Percentiles rank a stretch among this genome's conserved stretches.
Evolutionary conservation across 1,140 invertebrate species (phyloP).

Genomic region (Teleogryllus occipitalis): DNA sequence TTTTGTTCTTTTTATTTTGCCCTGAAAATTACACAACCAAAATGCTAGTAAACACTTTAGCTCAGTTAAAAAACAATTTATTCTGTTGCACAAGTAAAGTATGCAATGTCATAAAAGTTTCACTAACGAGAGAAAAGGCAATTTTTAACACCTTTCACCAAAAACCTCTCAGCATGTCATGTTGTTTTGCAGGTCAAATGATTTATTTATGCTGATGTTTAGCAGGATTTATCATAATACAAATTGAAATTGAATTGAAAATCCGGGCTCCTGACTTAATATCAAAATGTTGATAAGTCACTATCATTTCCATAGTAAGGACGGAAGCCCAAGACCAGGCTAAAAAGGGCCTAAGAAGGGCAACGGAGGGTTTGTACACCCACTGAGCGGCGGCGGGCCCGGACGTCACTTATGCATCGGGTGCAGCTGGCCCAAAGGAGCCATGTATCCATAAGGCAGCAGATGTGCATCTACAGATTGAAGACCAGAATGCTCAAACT

Average conservation of each 20-base stretch:
- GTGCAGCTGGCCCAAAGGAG: neutral
- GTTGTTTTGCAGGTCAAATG: neutral
- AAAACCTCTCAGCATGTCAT: neutral
- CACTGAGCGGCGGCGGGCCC: neutral
- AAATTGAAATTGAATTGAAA: neutral
- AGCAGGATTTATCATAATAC: neutral
- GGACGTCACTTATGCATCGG: neutral
- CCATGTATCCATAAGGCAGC: neutral
- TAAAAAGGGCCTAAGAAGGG: neutral
- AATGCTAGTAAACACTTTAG: no score
- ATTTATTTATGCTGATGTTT: neutral
- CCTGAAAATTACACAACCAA: no score
- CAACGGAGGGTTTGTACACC: neutral
- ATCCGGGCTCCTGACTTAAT: neutral
- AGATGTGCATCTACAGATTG: neutral
- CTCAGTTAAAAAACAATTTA: no score
- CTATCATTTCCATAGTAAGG: neutral
- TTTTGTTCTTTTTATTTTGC: neutral
- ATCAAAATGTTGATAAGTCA: neutral
- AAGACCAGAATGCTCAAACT: neutral
- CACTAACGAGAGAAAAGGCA: no score
- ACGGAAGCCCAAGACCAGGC: neutral
- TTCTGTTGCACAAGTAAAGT: no score
- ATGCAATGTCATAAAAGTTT: no score
- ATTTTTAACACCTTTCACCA: neutral